Conservation (phyloP, 1,140 invertebrate genomes). For the Drosophila arawakana region DNA sequence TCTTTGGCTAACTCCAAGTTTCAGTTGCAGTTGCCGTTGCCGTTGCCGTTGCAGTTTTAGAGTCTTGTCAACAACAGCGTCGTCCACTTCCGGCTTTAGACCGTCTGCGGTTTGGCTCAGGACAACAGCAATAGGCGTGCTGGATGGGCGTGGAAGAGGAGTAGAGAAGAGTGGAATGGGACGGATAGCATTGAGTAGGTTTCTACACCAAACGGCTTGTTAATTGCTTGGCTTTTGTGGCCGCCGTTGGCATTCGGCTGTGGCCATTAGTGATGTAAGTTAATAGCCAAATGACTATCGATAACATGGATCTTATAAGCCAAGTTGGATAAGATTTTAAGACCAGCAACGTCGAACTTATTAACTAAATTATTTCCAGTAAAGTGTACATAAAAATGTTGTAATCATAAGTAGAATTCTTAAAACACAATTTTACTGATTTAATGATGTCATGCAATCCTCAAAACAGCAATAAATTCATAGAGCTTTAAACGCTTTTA, state of each 20-base stretch:
- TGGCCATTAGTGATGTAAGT: constrained; percentile 24
- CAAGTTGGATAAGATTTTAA: no score
- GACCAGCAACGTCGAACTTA: no score
- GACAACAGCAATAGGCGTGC: neutral
- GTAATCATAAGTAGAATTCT: no score
- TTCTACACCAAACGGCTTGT: constrained; percentile 62
- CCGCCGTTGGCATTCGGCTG: constrained; percentile 49
- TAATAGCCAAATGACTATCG: neutral
- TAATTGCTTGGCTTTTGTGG: constrained; percentile 70
- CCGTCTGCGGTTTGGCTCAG: constrained; percentile 60
- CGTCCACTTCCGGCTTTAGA: constrained; percentile 39
- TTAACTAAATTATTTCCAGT: no score
- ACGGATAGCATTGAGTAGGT: constrained; percentile 33
- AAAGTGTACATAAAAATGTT: no score
- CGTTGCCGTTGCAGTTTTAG: constrained; percentile 41
- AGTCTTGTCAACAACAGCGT: constrained; percentile 69
- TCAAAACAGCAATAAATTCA: no score
- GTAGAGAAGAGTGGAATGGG: neutral
- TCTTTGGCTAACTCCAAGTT: constrained; percentile 50
- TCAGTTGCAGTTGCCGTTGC: constrained; percentile 22
- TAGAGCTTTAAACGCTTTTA: no score
- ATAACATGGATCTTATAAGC: neutral
- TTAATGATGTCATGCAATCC: no score
- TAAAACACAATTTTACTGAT: no score
- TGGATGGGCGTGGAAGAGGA: neutral